phyloP scores from a whole-genome alignment of 2,797 vertebrate species.

The Liparis tanakae region DNA sequence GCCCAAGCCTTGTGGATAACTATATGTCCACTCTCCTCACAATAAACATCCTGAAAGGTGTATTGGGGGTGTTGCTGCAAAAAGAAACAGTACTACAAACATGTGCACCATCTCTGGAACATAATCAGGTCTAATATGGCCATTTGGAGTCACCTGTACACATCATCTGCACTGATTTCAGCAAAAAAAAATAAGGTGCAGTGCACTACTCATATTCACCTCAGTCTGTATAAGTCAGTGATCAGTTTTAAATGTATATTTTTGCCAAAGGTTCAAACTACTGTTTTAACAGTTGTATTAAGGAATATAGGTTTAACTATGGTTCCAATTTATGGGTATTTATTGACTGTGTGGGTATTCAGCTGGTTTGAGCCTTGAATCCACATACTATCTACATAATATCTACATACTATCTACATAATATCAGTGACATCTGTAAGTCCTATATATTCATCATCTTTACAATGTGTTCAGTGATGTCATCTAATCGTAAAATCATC shows the following conservation, averaged over 20 bases:
- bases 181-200: neutral
- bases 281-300: neutral
- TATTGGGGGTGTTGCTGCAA: neutral
- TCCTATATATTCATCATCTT: neutral
- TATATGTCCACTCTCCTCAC: no score
- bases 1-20: neutral
- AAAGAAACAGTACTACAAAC: neutral
- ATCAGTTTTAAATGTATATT: neutral
- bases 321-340: neutral
- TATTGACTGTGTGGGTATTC: neutral
- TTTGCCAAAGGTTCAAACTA: neutral
- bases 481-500: neutral
- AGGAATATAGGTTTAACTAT: neutral
- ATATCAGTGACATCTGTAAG: neutral
- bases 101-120: neutral
- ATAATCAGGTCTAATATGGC: neutral
- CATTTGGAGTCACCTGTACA: neutral
- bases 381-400: neutral
- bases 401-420: no score
- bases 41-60: neutral
- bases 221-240: neutral
- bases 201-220: neutral
- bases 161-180: neutral
- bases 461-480: neutral
- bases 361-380: neutral